phyloP scores from a whole-genome alignment of 2,888 invertebrate species.

The Vanessa cardui region DNA sequence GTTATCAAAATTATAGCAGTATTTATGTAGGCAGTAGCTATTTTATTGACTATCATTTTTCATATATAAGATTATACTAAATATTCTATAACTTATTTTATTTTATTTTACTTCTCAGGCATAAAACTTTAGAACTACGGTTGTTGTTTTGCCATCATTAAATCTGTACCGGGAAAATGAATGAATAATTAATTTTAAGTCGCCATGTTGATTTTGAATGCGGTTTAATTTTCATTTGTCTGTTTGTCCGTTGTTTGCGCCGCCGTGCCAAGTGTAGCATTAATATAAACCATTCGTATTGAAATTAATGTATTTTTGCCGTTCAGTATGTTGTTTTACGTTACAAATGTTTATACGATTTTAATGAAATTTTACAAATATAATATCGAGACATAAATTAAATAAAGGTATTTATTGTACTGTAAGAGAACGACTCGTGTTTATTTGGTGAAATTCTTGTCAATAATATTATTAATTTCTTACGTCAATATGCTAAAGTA shows the following conservation, averaged over 20 bases:
- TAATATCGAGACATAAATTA: not conserved
- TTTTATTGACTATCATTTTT: too few species aligned
- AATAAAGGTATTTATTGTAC: too few species aligned
- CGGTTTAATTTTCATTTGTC: conserved; percentile 67
- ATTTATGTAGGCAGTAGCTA: too few species aligned
- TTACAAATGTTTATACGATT: conserved; percentile 10
- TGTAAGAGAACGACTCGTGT: too few species aligned
- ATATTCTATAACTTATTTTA: not conserved
- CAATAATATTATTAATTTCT: too few species aligned
- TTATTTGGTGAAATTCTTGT: too few species aligned
- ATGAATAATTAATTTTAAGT: conserved; percentile 61
- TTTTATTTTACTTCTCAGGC: not conserved
- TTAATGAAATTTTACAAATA: not conserved
- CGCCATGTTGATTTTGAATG: conserved; percentile 56
- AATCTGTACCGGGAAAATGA: conserved; percentile 48
- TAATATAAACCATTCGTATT: conserved; percentile 17
- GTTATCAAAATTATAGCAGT: too few species aligned
- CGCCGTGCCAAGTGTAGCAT: conserved; percentile 22
- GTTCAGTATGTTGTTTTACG: not conserved
- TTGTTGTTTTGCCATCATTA: conserved; percentile 48
- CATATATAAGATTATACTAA: too few species aligned
- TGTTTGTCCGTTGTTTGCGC: conserved; percentile 33
- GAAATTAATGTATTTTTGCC: conserved; percentile 20
- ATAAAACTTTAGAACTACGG: not conserved
- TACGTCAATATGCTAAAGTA: too few species aligned